phyloP scores from a whole-genome alignment of 2,113 vertebrate species.

The Melierax canorus region DNA sequence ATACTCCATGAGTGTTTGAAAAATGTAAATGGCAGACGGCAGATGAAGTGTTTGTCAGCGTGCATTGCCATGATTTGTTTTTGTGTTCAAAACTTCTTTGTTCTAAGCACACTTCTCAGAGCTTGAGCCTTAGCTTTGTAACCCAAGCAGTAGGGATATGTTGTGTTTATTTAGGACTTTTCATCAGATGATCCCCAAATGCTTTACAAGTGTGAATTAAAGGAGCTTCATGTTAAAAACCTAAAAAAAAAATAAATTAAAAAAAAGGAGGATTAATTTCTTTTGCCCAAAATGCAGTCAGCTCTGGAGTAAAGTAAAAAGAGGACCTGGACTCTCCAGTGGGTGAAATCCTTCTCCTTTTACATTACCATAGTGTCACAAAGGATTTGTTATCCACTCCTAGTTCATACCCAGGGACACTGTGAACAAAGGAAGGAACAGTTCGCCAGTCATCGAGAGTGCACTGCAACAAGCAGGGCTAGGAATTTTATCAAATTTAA shows the following conservation, averaged over 20 bases:
- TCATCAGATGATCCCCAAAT: neutral
- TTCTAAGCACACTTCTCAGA: neutral
- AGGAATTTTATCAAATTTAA: neutral
- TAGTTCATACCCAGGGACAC: neutral
- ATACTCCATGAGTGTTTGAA: neutral
- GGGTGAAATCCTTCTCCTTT: neutral
- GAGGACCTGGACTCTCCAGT: neutral
- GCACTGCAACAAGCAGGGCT: neutral
- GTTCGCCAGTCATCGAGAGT: neutral
- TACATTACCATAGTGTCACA: neutral
- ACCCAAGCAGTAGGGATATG: neutral
- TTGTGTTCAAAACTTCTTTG: neutral
- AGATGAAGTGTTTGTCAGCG: neutral
- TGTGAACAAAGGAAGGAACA: neutral
- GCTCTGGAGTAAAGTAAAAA: neutral
- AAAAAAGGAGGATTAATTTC: neutral
- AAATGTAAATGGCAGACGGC: neutral
- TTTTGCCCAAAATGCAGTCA: neutral
- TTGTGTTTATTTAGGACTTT: neutral
- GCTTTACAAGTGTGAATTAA: neutral
- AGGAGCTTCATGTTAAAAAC: neutral
- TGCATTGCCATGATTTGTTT: neutral
- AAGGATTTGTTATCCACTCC: neutral
- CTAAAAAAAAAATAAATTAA: too few relatives aligned
- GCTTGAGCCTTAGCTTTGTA: neutral